phyloP scores from a whole-genome alignment of 1,140 invertebrate species.

The Physella acuta region DNA sequence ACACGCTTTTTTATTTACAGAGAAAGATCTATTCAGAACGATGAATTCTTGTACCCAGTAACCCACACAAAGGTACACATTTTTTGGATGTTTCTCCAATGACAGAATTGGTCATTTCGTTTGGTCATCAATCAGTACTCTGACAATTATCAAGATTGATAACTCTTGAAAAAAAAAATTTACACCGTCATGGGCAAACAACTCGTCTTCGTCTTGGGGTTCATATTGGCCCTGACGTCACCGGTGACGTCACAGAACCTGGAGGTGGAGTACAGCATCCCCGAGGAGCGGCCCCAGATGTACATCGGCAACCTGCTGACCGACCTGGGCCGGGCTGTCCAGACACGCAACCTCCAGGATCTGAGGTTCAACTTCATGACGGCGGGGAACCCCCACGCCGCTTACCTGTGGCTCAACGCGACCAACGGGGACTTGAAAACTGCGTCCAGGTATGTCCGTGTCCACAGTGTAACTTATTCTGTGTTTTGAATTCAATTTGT shows the following conservation, averaged over 20 bases:
- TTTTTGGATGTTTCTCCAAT: neutral
- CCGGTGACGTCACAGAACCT: constrained; percentile 23
- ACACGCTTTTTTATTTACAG: neutral
- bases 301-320: constrained; percentile 34
- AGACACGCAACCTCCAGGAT: constrained; percentile 30
- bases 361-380: constrained; percentile 42
- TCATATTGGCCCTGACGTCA: neutral
- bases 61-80: neutral
- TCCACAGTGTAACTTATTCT: neutral
- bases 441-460: constrained; percentile 19
- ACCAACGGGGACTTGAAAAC: constrained; percentile 14
- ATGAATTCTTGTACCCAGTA: neutral
- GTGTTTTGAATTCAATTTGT: neutral
- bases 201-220: neutral
- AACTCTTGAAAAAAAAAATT: too few species aligned
- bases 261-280: constrained; percentile 23
- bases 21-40: neutral
- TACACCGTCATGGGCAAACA: too few species aligned
- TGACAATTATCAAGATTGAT: too few species aligned
- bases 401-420: constrained; percentile 20
- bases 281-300: constrained; percentile 27
- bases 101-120: neutral
- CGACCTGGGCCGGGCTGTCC: constrained; percentile 32
- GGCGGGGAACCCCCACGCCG: constrained; percentile 26
- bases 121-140: neutral